These are phyloP conservation scores for Hylomyscus alleni DNA, from an alignment of 2,797 vertebrate genomes.

Conservation along the genomic window DNA sequence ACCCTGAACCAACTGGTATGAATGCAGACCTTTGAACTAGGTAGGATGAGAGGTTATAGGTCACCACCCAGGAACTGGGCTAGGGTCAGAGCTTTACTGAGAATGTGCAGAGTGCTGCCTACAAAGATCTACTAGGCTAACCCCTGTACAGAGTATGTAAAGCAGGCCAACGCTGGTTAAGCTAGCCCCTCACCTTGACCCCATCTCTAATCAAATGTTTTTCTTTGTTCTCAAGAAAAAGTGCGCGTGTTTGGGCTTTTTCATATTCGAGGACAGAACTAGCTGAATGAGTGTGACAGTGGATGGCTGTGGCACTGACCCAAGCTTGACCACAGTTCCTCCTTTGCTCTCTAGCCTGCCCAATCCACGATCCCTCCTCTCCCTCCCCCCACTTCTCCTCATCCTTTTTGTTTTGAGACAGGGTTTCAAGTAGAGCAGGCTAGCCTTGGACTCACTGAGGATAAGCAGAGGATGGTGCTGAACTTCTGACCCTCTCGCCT, in stretches of 20 bases:
- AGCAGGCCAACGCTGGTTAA: not conserved
- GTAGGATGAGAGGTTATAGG: not conserved
- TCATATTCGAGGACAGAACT: not conserved
- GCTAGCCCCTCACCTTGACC: not conserved
- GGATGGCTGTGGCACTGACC: not conserved
- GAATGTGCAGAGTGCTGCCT: not conserved
- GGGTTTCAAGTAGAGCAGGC: not conserved
- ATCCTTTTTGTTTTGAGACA: not conserved
- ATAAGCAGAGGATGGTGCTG: not conserved
- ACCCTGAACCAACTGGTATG: rapidly evolving
- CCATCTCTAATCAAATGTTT: not conserved
- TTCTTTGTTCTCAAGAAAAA: not conserved
- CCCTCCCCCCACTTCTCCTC: not conserved
- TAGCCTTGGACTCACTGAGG: not conserved
- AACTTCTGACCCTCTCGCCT: not conserved
- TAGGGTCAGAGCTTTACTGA: not conserved
- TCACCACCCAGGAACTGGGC: not conserved
- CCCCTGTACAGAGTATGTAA: not conserved
- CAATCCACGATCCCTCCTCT: not conserved
- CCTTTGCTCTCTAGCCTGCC: not conserved
- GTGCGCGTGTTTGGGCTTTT: not conserved
- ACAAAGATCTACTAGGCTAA: not conserved
- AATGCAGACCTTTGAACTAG: no score
- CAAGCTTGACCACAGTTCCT: not conserved
- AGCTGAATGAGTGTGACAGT: not conserved